Percentiles rank a stretch among this genome's conserved stretches.
These are phyloP conservation scores for Riptortus pedestris DNA, from an alignment of 1,140 invertebrate species.

Conservation along the genomic window DNA sequence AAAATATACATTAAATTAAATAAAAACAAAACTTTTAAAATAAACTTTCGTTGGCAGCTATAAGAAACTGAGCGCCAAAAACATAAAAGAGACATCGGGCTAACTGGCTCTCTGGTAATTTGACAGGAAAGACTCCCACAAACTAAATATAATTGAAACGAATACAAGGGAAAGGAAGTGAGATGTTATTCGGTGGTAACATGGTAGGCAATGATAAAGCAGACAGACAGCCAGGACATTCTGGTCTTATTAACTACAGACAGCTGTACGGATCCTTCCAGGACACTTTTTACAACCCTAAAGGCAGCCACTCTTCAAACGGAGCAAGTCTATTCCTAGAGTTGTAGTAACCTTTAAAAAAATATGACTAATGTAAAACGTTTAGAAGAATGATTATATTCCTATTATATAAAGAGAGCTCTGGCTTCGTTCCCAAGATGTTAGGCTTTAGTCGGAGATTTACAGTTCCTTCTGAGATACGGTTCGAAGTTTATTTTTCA, in stretches of 20 bases:
- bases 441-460: not conserved
- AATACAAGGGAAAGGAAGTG: not conserved
- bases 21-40: too few species aligned
- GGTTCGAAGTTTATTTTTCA: too few species aligned
- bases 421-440: not conserved
- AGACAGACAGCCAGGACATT: not conserved
- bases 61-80: too few species aligned
- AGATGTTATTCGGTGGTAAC: not conserved
- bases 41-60: too few species aligned
- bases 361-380: not conserved
- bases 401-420: not conserved
- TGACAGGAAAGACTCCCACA: too few species aligned
- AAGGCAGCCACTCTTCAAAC: not conserved
- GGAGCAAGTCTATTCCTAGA: not conserved
- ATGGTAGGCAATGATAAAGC: not conserved
- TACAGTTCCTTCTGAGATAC: not conserved
- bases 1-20: too few species aligned
- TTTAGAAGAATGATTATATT: not conserved
- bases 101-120: too few species aligned
- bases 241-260: not conserved
- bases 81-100: not conserved
- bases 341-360: not conserved
- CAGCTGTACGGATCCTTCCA: not conserved
- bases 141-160: too few species aligned
- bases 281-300: too few species aligned